phyloP scores from a whole-genome alignment of 2,888 invertebrate genomes.

The Thera britannica region DNA sequence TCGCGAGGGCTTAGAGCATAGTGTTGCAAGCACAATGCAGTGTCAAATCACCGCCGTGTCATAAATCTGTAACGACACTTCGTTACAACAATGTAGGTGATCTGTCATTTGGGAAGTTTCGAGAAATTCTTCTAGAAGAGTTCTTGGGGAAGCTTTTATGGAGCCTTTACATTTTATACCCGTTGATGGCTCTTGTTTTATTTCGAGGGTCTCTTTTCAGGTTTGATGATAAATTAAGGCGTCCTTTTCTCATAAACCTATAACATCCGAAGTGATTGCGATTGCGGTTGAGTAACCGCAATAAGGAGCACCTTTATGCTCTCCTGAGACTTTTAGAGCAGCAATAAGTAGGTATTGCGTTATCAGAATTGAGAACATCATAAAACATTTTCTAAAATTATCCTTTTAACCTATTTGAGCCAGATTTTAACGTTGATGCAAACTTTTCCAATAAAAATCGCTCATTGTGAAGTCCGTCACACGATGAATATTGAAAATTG shows the following conservation, averaged over 20 bases:
- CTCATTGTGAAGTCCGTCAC: slow-evolving; percentile 17
- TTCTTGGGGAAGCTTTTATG: slow-evolving; percentile 9
- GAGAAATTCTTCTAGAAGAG: slow-evolving; percentile 14
- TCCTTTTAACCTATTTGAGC: slow-evolving; percentile 5
- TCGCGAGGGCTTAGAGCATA: slow-evolving; percentile 17
- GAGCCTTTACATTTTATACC: slow-evolving; percentile 13
- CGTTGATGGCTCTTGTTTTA: slow-evolving; percentile 18
- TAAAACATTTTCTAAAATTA: not conserved
- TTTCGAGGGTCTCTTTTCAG: not conserved
- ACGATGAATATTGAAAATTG: slow-evolving; percentile 30
- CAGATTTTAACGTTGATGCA: slow-evolving; percentile 25
- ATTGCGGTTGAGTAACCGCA: too few relatives aligned
- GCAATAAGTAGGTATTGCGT: not conserved
- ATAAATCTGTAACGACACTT: slow-evolving; percentile 44
- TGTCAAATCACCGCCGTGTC: slow-evolving; percentile 39
- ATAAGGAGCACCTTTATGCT: too few relatives aligned
- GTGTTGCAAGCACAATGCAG: slow-evolving; percentile 18
- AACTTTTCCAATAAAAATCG: slow-evolving; percentile 31
- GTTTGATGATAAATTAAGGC: slow-evolving; percentile 1
- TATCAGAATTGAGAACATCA: not conserved
- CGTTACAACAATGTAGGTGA: slow-evolving; percentile 38
- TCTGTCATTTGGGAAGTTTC: slow-evolving; percentile 29
- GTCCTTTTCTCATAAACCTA: not conserved
- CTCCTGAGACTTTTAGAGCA: too few relatives aligned
- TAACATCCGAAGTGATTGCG: too few relatives aligned